Evolutionary conservation across 2,113 vertebrate genomes (phyloP), one percentile per base, ranked within the genome.

Genomic region (Irena cyanogastra): DNA sequence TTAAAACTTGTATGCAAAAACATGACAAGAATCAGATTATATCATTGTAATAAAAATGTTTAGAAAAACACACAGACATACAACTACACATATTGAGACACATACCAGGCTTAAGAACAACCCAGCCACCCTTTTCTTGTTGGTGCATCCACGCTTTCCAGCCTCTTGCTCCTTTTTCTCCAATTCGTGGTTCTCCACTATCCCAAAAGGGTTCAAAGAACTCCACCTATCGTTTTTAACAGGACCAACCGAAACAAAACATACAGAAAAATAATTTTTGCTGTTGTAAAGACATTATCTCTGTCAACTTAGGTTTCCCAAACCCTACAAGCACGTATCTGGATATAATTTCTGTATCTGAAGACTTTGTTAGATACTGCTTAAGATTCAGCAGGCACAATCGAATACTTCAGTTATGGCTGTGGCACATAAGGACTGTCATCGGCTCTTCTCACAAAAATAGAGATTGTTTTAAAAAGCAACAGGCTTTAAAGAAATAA

Each of bases 151-250:
- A 99, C 2, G 98, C 98, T 74, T 98, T 98, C 99, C 99, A 99
- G 61, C 99, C 99, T 74, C 98, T 98, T 66, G 99, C 98, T 5
- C 98, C 99, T 71, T 97, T 97, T 97, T 99, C 99, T 70, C 99
- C 99, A 41, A 99, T 97, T 45, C 99, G 98, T 33, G 98, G 98
- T 89, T 99, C 99, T 68, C 99, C 99, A 1, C 99, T 99, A 96
- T 99, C 99, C 99, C 99, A 99, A 68, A 99, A 99, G 1, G 99
- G 98, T 96, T 99, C 99, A 92, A 99, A 99, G 97, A 99, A 99
- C 42, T 99, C 99, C 28, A 98, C 98, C 99, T 99, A 64, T 76
- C 56, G 11, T 89, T 94, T 96, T 39, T 4, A 1, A 35, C 19
- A 68, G 37, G 26, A 47, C 31, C 11, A 93, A 65, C 5, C 22